phyloP scores from a whole-genome alignment of 2,113 vertebrate genomes.

The Thunnus thynnus region DNA sequence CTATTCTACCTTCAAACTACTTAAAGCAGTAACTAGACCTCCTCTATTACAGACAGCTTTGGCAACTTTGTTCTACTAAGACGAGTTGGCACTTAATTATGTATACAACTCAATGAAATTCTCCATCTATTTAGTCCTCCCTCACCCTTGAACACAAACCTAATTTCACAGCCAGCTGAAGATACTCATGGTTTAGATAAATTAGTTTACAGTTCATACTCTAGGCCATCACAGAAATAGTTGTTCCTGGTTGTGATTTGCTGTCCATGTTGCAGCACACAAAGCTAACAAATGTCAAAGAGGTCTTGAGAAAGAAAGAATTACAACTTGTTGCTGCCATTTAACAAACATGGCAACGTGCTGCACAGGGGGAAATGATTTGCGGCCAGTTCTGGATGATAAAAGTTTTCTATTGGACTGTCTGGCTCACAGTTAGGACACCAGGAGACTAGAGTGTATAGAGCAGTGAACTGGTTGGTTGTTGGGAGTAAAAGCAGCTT shows the following conservation, averaged over 20 bases:
- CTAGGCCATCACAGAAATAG: background rate
- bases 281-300: constrained; percentile 10
- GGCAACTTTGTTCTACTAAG: background rate
- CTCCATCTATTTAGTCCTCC: constrained; percentile 11
- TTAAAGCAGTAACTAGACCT: background rate
- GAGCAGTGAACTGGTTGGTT: background rate
- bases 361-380: background rate
- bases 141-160: constrained; percentile 23
- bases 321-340: background rate
- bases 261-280: background rate
- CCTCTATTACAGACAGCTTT: background rate
- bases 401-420: background rate
- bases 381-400: constrained; percentile 2
- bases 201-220: constrained; percentile 12
- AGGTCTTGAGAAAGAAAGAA: background rate
- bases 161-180: constrained; percentile 41
- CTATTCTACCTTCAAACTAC: background rate
- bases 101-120: constrained; percentile 21
- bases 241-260: background rate
- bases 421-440: background rate
- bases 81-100: background rate
- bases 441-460: background rate
- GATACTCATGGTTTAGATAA: constrained; percentile 5
- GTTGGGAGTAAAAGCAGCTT: background rate
- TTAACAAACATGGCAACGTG: constrained; percentile 16